These are phyloP conservation scores for Perca schrenkii DNA, from an alignment of 2,113 vertebrate genomes.

Conservation along the genomic window DNA sequence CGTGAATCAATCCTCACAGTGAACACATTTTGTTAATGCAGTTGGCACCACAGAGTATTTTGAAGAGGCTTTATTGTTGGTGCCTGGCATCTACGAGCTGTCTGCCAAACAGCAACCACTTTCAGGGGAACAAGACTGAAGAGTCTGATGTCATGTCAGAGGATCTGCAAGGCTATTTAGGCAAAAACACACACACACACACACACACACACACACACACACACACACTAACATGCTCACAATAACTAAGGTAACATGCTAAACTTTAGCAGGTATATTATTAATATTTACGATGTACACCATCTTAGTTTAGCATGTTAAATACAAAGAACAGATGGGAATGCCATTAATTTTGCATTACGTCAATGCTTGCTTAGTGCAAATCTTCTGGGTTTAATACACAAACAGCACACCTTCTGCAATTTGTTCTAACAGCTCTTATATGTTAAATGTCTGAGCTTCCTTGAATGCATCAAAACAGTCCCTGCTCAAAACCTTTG, in stretches of 20 bases:
- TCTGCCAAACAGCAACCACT: background rate
- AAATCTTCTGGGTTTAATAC: background rate
- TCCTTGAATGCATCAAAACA: background rate
- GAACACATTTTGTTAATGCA: background rate
- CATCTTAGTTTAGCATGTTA: background rate
- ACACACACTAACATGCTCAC: background rate
- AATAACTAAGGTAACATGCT: background rate
- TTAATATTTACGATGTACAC: background rate
- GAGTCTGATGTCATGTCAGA: background rate
- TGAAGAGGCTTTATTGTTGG: background rate
- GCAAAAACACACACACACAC: background rate
- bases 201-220: background rate
- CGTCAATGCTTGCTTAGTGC: background rate
- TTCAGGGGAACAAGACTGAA: background rate
- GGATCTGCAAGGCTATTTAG: conserved; percentile 1
- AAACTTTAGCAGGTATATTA: background rate
- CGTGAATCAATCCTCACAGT: background rate
- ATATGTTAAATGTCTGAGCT: background rate
- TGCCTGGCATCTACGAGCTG: background rate
- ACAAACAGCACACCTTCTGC: background rate
- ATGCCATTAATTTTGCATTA: no score
- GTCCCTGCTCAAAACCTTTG: background rate
- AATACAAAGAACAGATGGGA: no score
- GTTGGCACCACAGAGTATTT: background rate
- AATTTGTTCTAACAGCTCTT: background rate